Evolutionary conservation across 1,140 invertebrate genomes (phyloP), one percentile per base, ranked within the genome.

Genomic region (Philaenus spumarius): DNA sequence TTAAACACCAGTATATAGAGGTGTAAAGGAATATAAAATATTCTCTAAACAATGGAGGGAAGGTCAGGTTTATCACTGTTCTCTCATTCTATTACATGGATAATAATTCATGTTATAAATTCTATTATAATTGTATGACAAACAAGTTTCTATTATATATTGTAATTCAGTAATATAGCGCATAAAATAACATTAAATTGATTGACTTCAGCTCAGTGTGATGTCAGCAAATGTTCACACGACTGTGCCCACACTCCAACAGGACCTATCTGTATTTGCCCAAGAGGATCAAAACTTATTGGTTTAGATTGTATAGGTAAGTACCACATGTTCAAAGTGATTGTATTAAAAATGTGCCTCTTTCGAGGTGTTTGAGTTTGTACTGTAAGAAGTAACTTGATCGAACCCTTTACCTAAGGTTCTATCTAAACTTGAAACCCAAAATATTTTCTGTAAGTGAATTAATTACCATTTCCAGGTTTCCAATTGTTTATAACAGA

Each of bases 231-330:
- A 0, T 82, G 80, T 61, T 66, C 69, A 14, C 72, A 75, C 56
- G 61, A 63, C 11, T 77, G 77, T 11, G 22, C 64, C 1, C 73
- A 74, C 22, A 66, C 71, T 4, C 78, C 77, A 0, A 40, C 53
- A 6, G 78, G 77, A 6, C 67, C 77, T 1, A 62, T 68, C 58
- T 80, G 78, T 62, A 37, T 72, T n/a, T 80, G 78, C 54, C 72
- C 70, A 0, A 40, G 30, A 5, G 78, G 78, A 1, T 78, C 71
- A 61, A 62, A 69, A 5, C 56, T 64, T 20, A 14, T 24, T 26
- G 50, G 43, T 39, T 40, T 55, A 37, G 22, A 20, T 17, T 64
- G 61, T 45, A 19, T 23, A 39, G 61, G 63, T 62, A 58, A 61
- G 35, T 37, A 14, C 12, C 19, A 14, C 7, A n/a, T 37, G n/a